Base-by-base conservation (phyloP, 2,797 vertebrate species). In the Cyclopterus lumpus region DNA sequence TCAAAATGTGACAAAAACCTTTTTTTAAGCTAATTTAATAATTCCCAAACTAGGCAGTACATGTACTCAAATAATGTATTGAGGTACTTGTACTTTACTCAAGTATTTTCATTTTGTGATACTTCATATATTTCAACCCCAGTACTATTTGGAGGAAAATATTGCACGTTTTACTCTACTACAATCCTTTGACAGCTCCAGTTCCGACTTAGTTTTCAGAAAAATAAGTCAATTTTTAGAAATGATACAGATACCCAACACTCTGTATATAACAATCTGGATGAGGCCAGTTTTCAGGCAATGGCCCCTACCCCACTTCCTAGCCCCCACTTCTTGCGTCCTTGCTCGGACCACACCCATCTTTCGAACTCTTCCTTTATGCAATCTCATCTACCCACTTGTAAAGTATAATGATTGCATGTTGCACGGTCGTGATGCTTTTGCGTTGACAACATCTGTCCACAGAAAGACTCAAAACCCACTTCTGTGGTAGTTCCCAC, bases 1-100 rank as follows among this genome's bases (percentile, higher is more conserved):
- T 51, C 22, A 60, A 22, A 74, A 75, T 51, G 32, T 67, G 71
- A 74, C 72, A 70, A 60, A 58, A 60, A 58, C 34, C 51, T 5
- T 73, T 60, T 57, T 59, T 28, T 32, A 18, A 62, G 40, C 12
- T 63, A 15, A 73, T 77, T 57, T 42, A 54, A 18, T 76, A 20
- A 67, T 71, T 26, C n/a, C 22, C 28, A 60, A 67, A 40, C 6
- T 5, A 12, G 11, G 12, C 53, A 42, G 26, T 60, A 16, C 11
- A 44, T 32, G 16, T 58, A 28, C n/a, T 48, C 5, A 30, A 55
- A 14, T 51, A 14, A 4, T 49, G 11, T 15, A 59, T 67, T 48
- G 18, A 55, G 14, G 14, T 40, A 61, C 24, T 36, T 55, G 4
- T 9, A n/a, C 16, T 78, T 46, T 8, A 46, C 24, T 28, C 14